These are phyloP conservation scores for Diorhabda carinulata DNA, from an alignment of 1,140 invertebrate species.

Conservation along the genomic window DNA sequence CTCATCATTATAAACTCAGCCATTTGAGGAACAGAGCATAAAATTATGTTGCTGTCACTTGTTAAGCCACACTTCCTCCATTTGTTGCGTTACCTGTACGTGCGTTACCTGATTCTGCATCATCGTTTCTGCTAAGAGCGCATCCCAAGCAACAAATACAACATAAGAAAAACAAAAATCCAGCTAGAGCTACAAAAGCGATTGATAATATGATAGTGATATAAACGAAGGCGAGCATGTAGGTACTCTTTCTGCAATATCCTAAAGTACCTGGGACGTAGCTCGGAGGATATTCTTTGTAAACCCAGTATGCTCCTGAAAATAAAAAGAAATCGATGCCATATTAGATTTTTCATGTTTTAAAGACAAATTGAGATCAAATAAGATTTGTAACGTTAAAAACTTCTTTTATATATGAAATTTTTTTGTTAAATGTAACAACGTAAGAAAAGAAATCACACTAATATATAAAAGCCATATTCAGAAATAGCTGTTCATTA, in stretches of 20 bases:
- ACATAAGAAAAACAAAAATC: conserved; percentile 24
- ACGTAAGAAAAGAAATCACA: too few species aligned
- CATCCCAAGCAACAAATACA: conserved; percentile 21
- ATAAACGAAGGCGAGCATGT: conserved; percentile 38
- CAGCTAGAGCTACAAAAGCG: conserved; percentile 12
- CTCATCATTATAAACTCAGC: too few species aligned
- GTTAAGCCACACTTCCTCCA: too few species aligned
- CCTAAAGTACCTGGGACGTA: conserved; percentile 20
- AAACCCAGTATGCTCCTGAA: conserved; percentile 36
- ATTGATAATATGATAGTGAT: conserved; percentile 26
- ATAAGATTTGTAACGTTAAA: too few species aligned
- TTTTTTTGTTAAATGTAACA: too few species aligned
- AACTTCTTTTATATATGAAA: too few species aligned
- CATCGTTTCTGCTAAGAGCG: conserved; percentile 12
- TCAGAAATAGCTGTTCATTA: too few species aligned
- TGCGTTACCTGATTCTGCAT: not conserved
- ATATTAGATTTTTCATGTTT: too few species aligned
- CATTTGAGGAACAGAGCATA: too few species aligned
- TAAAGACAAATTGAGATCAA: too few species aligned
- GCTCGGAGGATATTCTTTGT: conserved; percentile 33
- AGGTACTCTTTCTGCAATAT: conserved; percentile 36
- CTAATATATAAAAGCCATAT: too few species aligned
- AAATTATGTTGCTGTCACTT: too few species aligned
- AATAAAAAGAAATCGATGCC: not conserved
- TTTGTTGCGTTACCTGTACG: not conserved